Percentiles rank a stretch among this genome's conserved stretches.
phyloP scores from a whole-genome alignment of 2,797 vertebrate species.

The Perodicticus potto region DNA sequence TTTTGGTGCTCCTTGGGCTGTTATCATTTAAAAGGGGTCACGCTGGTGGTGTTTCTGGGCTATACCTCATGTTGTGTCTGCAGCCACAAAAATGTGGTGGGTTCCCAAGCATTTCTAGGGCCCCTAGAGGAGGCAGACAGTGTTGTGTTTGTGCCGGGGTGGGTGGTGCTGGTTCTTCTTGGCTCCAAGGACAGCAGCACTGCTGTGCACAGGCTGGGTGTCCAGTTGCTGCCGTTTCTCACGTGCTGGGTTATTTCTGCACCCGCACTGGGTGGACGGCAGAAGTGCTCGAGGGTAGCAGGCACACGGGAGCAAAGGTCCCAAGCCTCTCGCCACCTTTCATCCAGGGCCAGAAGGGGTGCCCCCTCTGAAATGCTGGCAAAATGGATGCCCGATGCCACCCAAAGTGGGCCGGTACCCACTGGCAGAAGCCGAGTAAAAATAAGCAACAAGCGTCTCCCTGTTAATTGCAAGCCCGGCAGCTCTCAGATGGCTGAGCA shows the following conservation, averaged over 20 bases:
- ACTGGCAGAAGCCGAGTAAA: background rate
- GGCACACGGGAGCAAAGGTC: fast-evolving
- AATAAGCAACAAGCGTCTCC: background rate
- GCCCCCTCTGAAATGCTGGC: too few species aligned
- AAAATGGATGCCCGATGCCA: fast-evolving
- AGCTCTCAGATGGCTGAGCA: background rate
- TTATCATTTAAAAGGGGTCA: background rate
- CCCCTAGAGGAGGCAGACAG: background rate
- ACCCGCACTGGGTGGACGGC: background rate
- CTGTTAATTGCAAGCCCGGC: background rate
- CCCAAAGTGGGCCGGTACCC: fast-evolving
- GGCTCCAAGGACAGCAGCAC: background rate
- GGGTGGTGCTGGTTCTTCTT: background rate
- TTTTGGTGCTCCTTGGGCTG: background rate
- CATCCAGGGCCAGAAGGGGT: background rate
- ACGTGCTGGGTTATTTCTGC: background rate
- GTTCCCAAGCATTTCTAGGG: background rate
- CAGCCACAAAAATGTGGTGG: background rate
- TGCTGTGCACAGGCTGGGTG: too few species aligned
- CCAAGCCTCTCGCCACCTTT: fast-evolving
- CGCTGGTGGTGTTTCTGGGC: background rate
- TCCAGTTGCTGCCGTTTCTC: background rate
- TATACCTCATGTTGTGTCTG: background rate
- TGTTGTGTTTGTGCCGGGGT: background rate
- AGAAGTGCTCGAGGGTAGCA: too few species aligned